phyloP scores from a whole-genome alignment of 2,888 invertebrate genomes.

The Parnassius glacialis region DNA sequence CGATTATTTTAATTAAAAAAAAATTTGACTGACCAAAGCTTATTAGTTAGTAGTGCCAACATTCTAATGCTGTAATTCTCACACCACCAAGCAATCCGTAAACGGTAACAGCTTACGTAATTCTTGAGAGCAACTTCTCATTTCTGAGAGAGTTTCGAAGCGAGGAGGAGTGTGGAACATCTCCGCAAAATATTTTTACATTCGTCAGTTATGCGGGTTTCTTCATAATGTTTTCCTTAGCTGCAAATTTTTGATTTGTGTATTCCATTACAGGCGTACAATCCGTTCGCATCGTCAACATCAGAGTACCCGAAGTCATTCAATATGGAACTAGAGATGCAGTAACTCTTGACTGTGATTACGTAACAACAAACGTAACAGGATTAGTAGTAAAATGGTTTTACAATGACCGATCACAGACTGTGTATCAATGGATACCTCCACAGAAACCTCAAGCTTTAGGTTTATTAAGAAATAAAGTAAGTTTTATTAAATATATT shows the following conservation, averaged over 20 bases:
- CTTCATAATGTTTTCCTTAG: too few relatives aligned
- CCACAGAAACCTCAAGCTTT: constrained; percentile 84
- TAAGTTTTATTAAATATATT: constrained; percentile 26
- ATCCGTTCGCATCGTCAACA: constrained; percentile 81
- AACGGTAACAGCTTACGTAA: too few relatives aligned
- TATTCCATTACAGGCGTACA: constrained; percentile 66
- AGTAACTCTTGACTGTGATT: constrained; percentile 87
- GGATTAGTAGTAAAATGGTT: constrained; percentile 90
- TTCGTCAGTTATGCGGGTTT: too few relatives aligned
- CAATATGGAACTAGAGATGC: constrained; percentile 80
- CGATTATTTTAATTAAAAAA: too few relatives aligned
- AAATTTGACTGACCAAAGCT: too few relatives aligned
- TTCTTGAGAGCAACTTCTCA: too few relatives aligned
- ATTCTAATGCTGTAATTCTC: too few relatives aligned
- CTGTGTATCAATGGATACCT: constrained; percentile 91
- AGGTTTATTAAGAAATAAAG: constrained; percentile 73
- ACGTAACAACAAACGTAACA: constrained; percentile 82
- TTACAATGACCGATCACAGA: constrained; percentile 82
- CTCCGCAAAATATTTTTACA: too few relatives aligned
- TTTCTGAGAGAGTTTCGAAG: too few relatives aligned
- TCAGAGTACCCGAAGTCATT: constrained; percentile 82
- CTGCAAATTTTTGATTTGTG: neutral
- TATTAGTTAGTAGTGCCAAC: too few relatives aligned
- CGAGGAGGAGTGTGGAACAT: too few relatives aligned
- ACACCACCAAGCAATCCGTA: too few relatives aligned